These are phyloP conservation scores for Sebastes variabilis DNA, from an alignment of 2,797 vertebrate genomes.

Conservation along the genomic window DNA sequence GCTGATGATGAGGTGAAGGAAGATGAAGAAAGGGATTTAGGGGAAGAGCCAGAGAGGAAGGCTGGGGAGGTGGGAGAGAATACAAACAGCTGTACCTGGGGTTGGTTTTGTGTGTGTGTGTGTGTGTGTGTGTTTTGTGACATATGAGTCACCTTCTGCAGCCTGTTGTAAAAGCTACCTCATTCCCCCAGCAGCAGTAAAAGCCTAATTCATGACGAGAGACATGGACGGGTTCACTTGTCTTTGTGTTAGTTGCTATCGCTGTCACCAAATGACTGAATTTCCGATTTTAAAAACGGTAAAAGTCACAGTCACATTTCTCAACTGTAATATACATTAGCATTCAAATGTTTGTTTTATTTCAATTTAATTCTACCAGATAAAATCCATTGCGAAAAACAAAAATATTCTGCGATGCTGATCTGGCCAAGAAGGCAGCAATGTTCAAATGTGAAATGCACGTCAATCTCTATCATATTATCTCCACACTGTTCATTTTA, in stretches of 20 bases:
- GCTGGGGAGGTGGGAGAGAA: background rate
- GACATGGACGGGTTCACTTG: background rate
- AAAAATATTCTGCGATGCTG: background rate
- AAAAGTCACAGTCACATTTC: too few relatives aligned
- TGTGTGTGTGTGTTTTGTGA: background rate
- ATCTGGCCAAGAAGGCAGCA: background rate
- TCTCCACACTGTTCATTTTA: background rate
- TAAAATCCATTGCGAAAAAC: too few relatives aligned
- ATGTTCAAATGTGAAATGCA: background rate
- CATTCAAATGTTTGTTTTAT: background rate
- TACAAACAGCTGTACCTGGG: background rate
- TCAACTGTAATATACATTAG: background rate
- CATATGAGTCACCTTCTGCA: background rate
- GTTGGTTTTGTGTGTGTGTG: background rate
- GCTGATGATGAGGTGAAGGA: background rate
- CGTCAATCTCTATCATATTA: background rate
- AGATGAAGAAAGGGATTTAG: background rate
- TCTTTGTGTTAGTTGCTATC: background rate
- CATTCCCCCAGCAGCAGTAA: background rate
- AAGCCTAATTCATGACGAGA: background rate
- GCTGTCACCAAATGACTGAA: background rate
- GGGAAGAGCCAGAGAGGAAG: background rate
- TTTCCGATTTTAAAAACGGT: background rate
- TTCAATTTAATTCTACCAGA: too few relatives aligned
- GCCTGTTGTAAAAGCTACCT: background rate